A percentile compares a stretch with the other conserved stretches of the same genome.
Evolutionary conservation across 2,888 invertebrate species (phyloP).

Genomic region (Apamea crenata): DNA sequence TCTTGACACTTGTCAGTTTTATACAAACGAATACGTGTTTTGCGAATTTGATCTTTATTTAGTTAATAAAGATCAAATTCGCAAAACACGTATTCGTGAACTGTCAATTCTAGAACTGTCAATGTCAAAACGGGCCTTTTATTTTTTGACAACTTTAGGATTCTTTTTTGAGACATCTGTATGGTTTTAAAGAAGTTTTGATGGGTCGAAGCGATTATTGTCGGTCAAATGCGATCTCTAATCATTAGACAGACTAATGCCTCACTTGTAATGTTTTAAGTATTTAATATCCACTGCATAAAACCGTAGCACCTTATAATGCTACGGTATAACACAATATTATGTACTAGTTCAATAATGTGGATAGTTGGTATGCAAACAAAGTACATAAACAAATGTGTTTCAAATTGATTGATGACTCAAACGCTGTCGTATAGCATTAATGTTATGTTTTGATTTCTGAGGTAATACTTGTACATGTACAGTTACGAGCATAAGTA

Average conservation of each 20-base stretch:
- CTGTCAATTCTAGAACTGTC: no score
- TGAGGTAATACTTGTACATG: not conserved
- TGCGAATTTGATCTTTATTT: no score
- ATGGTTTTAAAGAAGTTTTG: no score
- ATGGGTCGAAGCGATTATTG: not conserved
- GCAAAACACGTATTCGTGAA: no score
- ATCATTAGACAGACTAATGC: not conserved
- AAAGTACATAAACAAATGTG: constrained; percentile 23
- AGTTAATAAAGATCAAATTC: no score
- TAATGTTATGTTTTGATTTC: not conserved
- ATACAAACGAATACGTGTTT: no score
- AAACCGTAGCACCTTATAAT: not conserved
- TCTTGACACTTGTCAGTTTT: no score
- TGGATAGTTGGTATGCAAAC: constrained; percentile 6
- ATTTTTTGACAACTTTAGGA: no score
- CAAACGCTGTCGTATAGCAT: not conserved
- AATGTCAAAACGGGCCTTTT: no score
- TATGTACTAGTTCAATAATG: constrained; percentile 4
- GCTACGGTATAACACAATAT: constrained; percentile 7
- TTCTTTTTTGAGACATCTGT: no score
- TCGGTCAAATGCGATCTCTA: not conserved
- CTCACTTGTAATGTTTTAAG: not conserved
- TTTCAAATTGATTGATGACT: constrained; percentile 26
- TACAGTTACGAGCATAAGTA: no score
- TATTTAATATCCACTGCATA: not conserved